phyloP scores from a whole-genome alignment of 1,140 invertebrate genomes.

The Alviniconcha marisindica region DNA sequence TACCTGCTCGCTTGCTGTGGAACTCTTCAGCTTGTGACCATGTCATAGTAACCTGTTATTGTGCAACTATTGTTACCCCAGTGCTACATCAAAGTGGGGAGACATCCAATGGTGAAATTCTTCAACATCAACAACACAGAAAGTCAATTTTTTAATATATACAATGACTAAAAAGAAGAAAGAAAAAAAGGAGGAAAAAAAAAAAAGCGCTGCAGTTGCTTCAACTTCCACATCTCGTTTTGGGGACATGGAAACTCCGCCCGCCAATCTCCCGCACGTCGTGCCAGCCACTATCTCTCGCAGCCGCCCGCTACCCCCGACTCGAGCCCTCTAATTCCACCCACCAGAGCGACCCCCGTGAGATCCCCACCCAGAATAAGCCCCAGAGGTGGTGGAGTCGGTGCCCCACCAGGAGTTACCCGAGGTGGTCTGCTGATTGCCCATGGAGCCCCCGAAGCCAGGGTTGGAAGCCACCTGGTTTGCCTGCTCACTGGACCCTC shows the following conservation, averaged over 20 bases:
- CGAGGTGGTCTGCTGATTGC: neutral
- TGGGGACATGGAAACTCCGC: neutral
- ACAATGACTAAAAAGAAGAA: neutral
- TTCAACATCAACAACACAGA: too few relatives aligned
- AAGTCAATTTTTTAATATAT: too few relatives aligned
- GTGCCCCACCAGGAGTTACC: constrained; percentile 19
- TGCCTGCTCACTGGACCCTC: constrained; percentile 48
- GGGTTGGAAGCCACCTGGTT: neutral
- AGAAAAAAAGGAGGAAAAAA: neutral
- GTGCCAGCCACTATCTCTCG: neutral
- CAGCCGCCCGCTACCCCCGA: neutral
- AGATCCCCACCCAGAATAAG: constrained; percentile 13
- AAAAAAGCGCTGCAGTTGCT: neutral
- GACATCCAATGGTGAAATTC: too few relatives aligned
- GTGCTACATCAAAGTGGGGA: too few relatives aligned
- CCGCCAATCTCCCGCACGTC: neutral
- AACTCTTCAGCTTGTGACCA: too few relatives aligned
- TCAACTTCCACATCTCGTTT: neutral
- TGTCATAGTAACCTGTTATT: too few relatives aligned
- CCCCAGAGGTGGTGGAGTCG: constrained; percentile 12
- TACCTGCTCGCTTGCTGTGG: too few relatives aligned
- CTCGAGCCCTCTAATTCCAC: neutral
- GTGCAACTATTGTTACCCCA: too few relatives aligned
- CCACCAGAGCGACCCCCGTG: neutral
- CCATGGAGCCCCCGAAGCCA: neutral